These are phyloP conservation scores for Drosophila paulistorum DNA, from an alignment of 1,140 invertebrate species.

Conservation along the genomic window DNA sequence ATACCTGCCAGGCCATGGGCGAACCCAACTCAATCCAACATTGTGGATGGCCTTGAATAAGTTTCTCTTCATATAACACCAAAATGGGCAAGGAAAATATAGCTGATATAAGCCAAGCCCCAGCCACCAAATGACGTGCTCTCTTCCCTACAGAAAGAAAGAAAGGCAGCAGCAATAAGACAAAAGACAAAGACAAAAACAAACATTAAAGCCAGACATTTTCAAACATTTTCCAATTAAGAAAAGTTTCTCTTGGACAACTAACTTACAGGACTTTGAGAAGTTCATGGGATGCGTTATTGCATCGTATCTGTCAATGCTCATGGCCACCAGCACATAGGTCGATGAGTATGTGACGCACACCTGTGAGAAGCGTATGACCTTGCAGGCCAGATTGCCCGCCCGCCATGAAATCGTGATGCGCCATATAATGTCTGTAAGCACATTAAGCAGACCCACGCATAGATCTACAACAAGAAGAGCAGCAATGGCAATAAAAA, in stretches of 20 bases:
- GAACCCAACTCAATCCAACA: constrained; percentile 95
- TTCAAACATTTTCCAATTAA: constrained; percentile 66
- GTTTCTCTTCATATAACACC: constrained; percentile 91
- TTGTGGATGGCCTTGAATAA: constrained; percentile 90
- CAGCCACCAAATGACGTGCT: constrained; percentile 89
- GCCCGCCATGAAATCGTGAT: constrained; percentile 93
- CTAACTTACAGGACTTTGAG: constrained; percentile 96
- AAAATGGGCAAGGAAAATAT: constrained; percentile 93
- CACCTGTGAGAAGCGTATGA: constrained; percentile 92
- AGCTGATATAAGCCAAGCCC: constrained; percentile 92
- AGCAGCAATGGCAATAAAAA: constrained; percentile 25
- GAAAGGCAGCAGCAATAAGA: background rate
- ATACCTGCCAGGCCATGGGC: constrained; percentile 92
- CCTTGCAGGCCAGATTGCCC: constrained; percentile 94
- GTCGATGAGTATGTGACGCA: constrained; percentile 95
- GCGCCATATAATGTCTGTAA: constrained; percentile 94
- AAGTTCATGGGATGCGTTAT: constrained; percentile 98
- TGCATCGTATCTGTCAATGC: constrained; percentile 96
- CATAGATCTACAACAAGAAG: constrained; percentile 88
- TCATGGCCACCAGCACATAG: constrained; percentile 96
- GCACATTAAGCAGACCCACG: constrained; percentile 93
- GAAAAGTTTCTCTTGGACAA: constrained; percentile 81
- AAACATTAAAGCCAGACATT: constrained; percentile 27
- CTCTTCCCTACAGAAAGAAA: constrained; percentile 88
- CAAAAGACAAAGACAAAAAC: constrained; percentile 2